Evolutionary conservation across 2,113 vertebrate genomes (phyloP), one percentile per base, ranked within the genome.

Genomic region (Engraulis encrasicolus): DNA sequence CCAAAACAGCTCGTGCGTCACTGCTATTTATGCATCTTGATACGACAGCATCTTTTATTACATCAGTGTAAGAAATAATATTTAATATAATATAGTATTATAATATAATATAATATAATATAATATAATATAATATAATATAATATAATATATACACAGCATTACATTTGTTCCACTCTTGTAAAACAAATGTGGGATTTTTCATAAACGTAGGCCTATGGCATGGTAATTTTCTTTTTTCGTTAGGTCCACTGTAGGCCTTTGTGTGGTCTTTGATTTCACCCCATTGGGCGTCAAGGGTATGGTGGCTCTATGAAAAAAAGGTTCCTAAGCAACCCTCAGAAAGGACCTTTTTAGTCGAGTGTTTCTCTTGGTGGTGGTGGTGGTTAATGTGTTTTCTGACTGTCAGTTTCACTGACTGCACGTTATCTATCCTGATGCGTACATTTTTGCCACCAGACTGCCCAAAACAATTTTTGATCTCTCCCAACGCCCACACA

Each of bases 1-100:
- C 23, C 58, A 31, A 66, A 66, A 66, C 58, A 66, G 58, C 12
- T 66, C 58, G 58, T 66, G 58, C 58, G 58, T 66, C 58, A 66
- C 11, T 1, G 20, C 58, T 66, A 27, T 66, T 66, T 31, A 45
- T 74, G 40, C 58, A 74, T 58, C 17, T 34, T 34, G 23, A 52
- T 36, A 31, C 34, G 15, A 80, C 31, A 9, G 6, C 19, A 11
- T 12, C 50, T 52, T 23, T 31, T 27, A 66, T 66, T n/a, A 31
- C 58, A 31, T 66, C 58, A 31, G 7, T 7, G 14, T 66, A 27
- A 27, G 2, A 66, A n/a, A n/a, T n/a, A n/a, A n/a, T n/a, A n/a
- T n/a, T 66, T 11, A 0, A 1, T 66, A 2, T 23, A n/a, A n/a
- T 66, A 19, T 19, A 58, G 11, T n/a, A 0, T n/a, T 66, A 27